These are phyloP conservation scores for Morinoia aosen DNA, from an alignment of 2,888 invertebrate genomes.

Conservation along the genomic window DNA sequence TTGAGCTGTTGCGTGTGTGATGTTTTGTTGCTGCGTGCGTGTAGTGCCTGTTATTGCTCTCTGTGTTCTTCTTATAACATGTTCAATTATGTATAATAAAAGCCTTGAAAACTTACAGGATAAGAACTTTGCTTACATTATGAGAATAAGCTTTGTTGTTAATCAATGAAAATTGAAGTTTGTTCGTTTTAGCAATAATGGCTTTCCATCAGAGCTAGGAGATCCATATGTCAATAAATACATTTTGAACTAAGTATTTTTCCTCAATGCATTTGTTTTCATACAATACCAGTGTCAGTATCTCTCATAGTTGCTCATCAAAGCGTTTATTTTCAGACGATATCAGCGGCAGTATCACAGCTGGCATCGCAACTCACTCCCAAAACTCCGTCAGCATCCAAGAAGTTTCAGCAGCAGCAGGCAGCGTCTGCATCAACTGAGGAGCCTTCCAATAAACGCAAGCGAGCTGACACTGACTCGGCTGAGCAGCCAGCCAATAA, in stretches of 20 bases:
- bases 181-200: no score
- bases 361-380: slow-evolving; percentile 59
- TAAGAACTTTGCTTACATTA: no score
- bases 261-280: background rate
- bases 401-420: slow-evolving; percentile 42
- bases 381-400: slow-evolving; percentile 57
- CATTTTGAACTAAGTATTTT: no score
- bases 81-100: no score
- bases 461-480: slow-evolving; percentile 9
- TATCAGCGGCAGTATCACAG: background rate
- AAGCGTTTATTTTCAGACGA: background rate
- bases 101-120: no score
- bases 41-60: no score
- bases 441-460: slow-evolving; percentile 22
- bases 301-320: background rate
- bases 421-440: slow-evolving; percentile 54
- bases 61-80: no score
- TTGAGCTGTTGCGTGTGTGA: background rate
- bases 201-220: no score
- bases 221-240: no score
- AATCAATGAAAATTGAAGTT: no score
- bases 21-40: background rate
- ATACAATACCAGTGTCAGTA: background rate
- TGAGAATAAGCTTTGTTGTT: no score
- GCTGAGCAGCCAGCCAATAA: slow-evolving; percentile 37